Evolutionary conservation across 2,888 invertebrate species (phyloP).

Genomic region (Troides aeacus): DNA sequence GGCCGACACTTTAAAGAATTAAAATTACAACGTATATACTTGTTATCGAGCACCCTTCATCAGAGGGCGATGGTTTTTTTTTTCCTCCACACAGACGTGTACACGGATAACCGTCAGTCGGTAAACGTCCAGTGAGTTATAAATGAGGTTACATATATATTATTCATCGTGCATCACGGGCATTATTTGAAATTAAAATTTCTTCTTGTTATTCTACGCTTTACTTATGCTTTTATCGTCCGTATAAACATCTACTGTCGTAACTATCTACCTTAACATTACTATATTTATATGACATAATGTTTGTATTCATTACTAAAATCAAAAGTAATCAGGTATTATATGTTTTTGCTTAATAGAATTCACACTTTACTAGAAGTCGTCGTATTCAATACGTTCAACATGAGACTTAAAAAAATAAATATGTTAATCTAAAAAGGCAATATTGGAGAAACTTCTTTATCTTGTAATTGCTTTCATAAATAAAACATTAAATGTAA

Average conservation of each 20-base stretch:
- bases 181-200: slow-evolving; percentile 23
- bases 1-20: slow-evolving; percentile 17
- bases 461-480: too few relatives aligned
- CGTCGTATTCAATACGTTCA: too few relatives aligned
- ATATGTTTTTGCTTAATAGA: too few relatives aligned
- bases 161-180: slow-evolving; percentile 21
- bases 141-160: slow-evolving; percentile 27
- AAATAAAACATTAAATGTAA: background rate
- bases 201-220: background rate
- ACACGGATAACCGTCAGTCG: slow-evolving; percentile 25
- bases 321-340: too few relatives aligned
- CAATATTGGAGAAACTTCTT: too few relatives aligned
- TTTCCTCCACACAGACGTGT: slow-evolving; percentile 1
- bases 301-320: background rate
- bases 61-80: slow-evolving; percentile 13
- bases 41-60: slow-evolving; percentile 22
- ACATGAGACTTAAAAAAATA: too few relatives aligned
- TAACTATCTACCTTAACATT: background rate
- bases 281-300: background rate
- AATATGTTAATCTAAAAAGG: too few relatives aligned
- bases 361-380: too few relatives aligned
- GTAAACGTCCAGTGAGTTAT: slow-evolving; percentile 22
- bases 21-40: slow-evolving; percentile 14
- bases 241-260: background rate
- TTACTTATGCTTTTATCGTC: background rate